These are phyloP conservation scores for Loris lydekkerianus DNA, from an alignment of 2,797 vertebrate species.

Conservation along the genomic window DNA sequence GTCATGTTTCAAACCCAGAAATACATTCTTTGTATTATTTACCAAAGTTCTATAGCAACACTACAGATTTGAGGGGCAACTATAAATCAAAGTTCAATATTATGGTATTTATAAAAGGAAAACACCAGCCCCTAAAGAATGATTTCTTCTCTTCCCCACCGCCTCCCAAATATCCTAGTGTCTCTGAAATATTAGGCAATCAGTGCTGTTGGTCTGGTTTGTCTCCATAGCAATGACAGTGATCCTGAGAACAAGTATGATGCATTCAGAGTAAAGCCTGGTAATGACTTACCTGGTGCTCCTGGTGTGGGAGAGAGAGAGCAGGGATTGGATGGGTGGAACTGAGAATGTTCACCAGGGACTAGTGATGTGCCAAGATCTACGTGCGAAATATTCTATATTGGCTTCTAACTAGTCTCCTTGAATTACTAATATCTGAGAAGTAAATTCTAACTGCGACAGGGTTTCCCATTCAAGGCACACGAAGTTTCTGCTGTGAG, in stretches of 20 bases:
- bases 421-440: neutral
- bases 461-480: neutral
- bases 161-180: neutral
- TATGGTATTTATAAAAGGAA: neutral
- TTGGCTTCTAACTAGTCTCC: neutral
- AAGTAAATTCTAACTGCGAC: neutral
- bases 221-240: neutral
- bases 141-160: neutral
- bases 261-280: neutral
- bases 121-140: neutral
- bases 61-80: neutral
- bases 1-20: slow-evolving; percentile 13
- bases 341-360: neutral
- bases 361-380: neutral
- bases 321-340: neutral
- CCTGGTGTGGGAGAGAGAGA: no score
- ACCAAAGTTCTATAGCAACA: neutral
- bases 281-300: neutral
- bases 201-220: neutral
- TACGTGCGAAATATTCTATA: neutral
- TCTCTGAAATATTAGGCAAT: neutral
- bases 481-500: neutral
- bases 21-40: neutral
- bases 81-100: neutral
- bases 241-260: neutral